Evolutionary conservation across 2,113 vertebrate species (phyloP).

Genomic region (Centropristis striata): DNA sequence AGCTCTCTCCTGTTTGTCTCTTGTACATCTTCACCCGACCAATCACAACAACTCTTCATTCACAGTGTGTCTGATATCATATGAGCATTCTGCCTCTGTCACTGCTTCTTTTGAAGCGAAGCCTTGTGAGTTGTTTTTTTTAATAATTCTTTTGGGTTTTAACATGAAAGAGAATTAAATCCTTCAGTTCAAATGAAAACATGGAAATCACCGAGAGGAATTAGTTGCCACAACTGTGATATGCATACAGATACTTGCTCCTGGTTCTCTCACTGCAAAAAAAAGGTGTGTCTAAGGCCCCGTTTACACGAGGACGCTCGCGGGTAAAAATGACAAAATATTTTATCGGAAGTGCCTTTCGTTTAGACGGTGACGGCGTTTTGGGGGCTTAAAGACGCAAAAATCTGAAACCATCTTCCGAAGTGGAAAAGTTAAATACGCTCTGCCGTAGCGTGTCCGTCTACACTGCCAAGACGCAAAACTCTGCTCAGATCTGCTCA

Average conservation of each 20-base stretch:
- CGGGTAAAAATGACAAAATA: no score
- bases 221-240: neutral
- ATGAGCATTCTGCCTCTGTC: neutral
- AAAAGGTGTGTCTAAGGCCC: no score
- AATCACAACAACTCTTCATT: neutral
- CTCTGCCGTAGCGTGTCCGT: no score
- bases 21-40: neutral
- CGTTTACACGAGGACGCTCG: no score
- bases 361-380: no score
- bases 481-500: no score
- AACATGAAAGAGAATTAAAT: neutral
- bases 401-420: no score
- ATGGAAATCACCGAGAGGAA: neutral
- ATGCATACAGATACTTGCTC: conserved; percentile 5
- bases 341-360: no score
- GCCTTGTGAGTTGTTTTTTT: neutral
- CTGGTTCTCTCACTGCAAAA: neutral
- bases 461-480: no score
- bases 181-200: neutral
- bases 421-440: no score
- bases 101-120: neutral
- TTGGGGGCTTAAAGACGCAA: no score
- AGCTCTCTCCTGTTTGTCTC: neutral
- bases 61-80: neutral
- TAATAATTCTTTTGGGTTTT: neutral